Evolutionary conservation across 2,113 vertebrate genomes (phyloP).

Genomic region (Galemys pyrenaicus): DNA sequence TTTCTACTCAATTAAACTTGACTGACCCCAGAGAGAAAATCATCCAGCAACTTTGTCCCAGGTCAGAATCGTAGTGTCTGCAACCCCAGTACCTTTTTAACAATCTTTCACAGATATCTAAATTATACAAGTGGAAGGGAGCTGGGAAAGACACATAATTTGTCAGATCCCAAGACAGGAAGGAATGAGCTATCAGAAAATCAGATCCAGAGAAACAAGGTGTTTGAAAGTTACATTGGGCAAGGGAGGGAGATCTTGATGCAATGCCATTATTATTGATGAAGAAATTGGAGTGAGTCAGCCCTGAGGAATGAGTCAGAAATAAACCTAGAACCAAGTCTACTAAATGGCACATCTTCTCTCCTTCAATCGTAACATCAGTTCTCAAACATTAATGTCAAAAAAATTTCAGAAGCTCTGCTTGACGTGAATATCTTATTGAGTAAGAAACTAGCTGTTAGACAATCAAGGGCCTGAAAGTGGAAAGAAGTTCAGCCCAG

Average conservation of each 20-base stretch:
- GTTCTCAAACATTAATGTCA: neutral
- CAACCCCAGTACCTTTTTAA: neutral
- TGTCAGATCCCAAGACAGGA: neutral
- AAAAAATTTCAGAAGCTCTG: neutral
- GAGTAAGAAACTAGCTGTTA: neutral
- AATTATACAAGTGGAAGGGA: neutral
- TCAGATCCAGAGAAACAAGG: neutral
- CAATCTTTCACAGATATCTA: neutral
- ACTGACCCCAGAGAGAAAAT: neutral
- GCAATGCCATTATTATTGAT: too few relatives aligned
- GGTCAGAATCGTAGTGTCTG: neutral
- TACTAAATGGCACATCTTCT: too few relatives aligned
- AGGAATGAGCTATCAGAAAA: neutral
- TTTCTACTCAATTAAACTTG: neutral
- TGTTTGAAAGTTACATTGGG: neutral
- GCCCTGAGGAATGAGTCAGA: neutral
- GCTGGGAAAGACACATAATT: neutral
- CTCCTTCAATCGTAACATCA: neutral
- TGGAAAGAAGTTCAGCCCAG: neutral
- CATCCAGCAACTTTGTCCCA: neutral
- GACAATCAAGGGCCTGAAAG: neutral
- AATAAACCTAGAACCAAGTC: neutral
- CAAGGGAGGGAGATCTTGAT: neutral
- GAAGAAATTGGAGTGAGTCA: neutral
- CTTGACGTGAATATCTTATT: neutral